These are phyloP conservation scores for Napeogenes inachia DNA, from an alignment of 2,888 invertebrate genomes.

Conservation along the genomic window DNA sequence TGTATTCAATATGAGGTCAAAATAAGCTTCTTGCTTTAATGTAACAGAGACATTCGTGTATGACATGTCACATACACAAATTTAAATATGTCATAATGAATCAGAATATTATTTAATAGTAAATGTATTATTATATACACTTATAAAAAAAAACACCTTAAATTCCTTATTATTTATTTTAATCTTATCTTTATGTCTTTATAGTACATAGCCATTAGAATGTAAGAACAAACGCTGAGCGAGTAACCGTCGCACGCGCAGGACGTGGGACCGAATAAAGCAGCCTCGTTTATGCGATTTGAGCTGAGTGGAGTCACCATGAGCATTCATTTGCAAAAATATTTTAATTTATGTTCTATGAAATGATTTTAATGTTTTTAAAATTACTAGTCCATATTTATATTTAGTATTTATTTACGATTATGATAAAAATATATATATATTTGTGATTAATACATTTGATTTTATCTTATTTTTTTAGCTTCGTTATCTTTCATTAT, in stretches of 20 bases:
- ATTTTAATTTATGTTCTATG: background rate
- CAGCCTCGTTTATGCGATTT: slow-evolving; percentile 50
- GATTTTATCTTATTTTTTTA: no score
- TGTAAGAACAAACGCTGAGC: slow-evolving; percentile 23
- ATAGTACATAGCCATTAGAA: background rate
- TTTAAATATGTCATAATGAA: slow-evolving; percentile 9
- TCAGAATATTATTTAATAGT: background rate
- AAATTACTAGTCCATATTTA: background rate
- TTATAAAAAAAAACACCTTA: background rate
- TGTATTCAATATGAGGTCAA: slow-evolving; percentile 32
- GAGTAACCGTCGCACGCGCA: slow-evolving; percentile 36
- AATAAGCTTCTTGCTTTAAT: slow-evolving; percentile 26
- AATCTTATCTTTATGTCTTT: background rate
- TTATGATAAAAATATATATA: no score
- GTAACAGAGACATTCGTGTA: slow-evolving; percentile 26
- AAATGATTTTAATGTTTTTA: background rate
- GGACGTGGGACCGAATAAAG: slow-evolving; percentile 66
- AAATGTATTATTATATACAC: background rate
- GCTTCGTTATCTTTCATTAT: no score
- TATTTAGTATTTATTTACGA: no score
- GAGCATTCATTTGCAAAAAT: background rate
- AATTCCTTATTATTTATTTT: background rate
- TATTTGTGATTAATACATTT: no score
- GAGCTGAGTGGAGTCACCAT: slow-evolving; percentile 43
- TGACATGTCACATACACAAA: slow-evolving; percentile 20